Conservation (phyloP, 2,797 vertebrate species). For the Coranthus polyacanthus region DNA sequence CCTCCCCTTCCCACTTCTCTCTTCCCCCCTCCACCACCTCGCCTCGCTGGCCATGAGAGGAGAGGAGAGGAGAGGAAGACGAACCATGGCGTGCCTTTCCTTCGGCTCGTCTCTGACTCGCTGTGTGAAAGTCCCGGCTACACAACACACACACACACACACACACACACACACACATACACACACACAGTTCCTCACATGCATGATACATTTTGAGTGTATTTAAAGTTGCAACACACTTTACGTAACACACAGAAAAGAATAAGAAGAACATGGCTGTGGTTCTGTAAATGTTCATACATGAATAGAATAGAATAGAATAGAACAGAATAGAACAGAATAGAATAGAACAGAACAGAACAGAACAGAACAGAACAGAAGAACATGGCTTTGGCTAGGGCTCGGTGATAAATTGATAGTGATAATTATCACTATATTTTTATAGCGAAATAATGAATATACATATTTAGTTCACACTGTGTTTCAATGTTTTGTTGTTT, state of each 20-base stretch:
- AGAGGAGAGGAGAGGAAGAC: slow-evolving; percentile 52
- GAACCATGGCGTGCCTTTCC: slow-evolving; percentile 47
- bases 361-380: no score
- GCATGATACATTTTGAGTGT: slow-evolving; percentile 21
- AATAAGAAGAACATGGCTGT: not conserved
- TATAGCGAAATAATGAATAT: no score
- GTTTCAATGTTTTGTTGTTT: no score
- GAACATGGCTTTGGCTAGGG: no score
- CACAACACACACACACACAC: slow-evolving; percentile 18
- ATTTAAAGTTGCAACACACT: slow-evolving; percentile 35
- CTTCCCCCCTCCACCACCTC: slow-evolving; percentile 62
- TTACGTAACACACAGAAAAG: slow-evolving; percentile 5
- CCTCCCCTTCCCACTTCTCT: slow-evolving; percentile 61
- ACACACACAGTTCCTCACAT: slow-evolving; percentile 21
- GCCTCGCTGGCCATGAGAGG: slow-evolving; percentile 54
- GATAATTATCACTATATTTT: no score
- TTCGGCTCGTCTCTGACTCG: slow-evolving; percentile 19
- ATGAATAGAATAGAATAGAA: not conserved
- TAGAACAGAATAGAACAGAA: no score
- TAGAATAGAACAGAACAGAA: no score
- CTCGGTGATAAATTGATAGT: no score
- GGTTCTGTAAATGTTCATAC: not conserved
- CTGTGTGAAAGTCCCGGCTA: slow-evolving; percentile 3
- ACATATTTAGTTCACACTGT: no score
- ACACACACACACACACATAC: slow-evolving; percentile 6